phyloP scores from a whole-genome alignment of 2,888 invertebrate species.

The Netelia inedita region DNA sequence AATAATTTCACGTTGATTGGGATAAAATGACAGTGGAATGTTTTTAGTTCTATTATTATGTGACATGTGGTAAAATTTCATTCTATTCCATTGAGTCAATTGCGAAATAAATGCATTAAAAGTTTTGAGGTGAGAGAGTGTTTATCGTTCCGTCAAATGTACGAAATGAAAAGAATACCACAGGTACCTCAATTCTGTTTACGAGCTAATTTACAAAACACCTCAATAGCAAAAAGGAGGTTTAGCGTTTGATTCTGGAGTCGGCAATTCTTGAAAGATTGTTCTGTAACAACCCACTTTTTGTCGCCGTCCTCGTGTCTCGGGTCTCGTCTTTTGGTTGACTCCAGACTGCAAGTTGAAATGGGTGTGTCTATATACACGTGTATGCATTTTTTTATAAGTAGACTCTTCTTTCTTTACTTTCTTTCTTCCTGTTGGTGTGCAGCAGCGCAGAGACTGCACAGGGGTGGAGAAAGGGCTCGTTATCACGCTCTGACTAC shows the following conservation, averaged over 20 bases:
- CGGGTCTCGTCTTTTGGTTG: constrained; percentile 1
- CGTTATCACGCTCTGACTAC: constrained; percentile 58
- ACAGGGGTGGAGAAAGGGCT: constrained; percentile 49
- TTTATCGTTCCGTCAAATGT: too few species aligned
- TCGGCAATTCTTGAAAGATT: background rate
- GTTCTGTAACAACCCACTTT: background rate
- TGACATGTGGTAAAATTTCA: too few species aligned
- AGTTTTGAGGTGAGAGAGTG: background rate
- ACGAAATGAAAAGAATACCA: too few species aligned
- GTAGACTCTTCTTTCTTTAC: constrained; percentile 15
- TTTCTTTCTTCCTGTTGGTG: constrained; percentile 36
- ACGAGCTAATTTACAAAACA: too few species aligned
- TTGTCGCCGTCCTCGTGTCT: background rate
- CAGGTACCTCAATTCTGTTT: too few species aligned
- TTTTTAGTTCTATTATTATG: too few species aligned
- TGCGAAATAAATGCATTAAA: background rate
- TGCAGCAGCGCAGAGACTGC: constrained; percentile 42
- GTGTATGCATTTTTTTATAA: constrained; percentile 6
- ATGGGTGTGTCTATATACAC: background rate
- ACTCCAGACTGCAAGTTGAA: constrained; percentile 19
- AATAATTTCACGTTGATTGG: too few species aligned
- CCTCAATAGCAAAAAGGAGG: too few species aligned
- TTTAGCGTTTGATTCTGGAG: background rate
- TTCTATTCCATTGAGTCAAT: background rate
- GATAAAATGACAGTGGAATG: too few species aligned